Percentiles rank a stretch among this genome's conserved stretches.
Evolutionary conservation across 1,140 invertebrate genomes (phyloP).

Genomic region (Philotrypesis tridentata): DNA sequence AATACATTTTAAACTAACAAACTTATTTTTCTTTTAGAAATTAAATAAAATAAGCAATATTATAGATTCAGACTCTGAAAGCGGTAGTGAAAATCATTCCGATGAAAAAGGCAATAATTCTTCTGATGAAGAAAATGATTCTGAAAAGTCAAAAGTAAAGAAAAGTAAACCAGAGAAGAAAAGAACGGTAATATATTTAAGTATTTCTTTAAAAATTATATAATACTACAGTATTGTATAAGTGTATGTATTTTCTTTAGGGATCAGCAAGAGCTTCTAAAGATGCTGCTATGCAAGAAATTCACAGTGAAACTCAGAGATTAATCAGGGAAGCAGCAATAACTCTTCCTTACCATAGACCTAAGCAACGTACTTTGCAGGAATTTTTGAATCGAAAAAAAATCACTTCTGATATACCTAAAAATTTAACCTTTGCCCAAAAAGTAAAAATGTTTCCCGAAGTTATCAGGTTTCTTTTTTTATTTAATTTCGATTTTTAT

Average conservation of each 20-base stretch:
- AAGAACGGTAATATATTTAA: conserved; percentile 22
- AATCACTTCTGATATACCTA: conserved; percentile 55
- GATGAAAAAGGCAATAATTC: conserved; percentile 2
- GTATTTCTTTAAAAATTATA: background rate
- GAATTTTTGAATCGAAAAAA: conserved; percentile 79
- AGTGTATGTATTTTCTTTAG: conserved; percentile 53
- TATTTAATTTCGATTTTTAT: background rate
- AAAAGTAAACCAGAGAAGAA: conserved; percentile 37
- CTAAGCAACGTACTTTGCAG: conserved; percentile 81
- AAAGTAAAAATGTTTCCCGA: conserved; percentile 67
- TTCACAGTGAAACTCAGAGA: conserved; percentile 78
- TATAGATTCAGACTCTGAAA: conserved; percentile 57
- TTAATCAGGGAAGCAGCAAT: conserved; percentile 81
- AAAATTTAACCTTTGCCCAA: conserved; percentile 61
- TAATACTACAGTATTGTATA: background rate
- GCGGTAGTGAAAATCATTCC: conserved; percentile 35
- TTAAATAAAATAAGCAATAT: conserved; percentile 51
- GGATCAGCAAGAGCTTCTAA: conserved; percentile 62
- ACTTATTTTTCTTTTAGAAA: conserved; percentile 49
- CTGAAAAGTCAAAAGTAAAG: conserved; percentile 1
- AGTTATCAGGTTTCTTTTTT: conserved; percentile 60
- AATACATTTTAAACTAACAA: background rate
- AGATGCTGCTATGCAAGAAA: conserved; percentile 70
- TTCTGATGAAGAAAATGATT: conserved; percentile 27
- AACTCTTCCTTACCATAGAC: conserved; percentile 85